These are phyloP conservation scores for Pseudococcus jackbeardsleyi DNA, from an alignment of 2,888 invertebrate species.

Conservation along the genomic window DNA sequence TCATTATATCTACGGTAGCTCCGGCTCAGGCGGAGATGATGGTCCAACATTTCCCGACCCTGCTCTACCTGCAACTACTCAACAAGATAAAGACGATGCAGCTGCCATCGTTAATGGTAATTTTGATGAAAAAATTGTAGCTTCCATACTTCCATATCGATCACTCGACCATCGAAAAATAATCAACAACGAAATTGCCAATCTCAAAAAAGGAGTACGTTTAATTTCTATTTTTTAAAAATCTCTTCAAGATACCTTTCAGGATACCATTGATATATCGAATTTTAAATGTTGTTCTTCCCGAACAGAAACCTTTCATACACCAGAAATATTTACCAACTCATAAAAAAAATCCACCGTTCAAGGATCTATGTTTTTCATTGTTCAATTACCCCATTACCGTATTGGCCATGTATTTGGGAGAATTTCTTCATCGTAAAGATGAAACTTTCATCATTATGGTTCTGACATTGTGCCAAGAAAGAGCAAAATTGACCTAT, in stretches of 20 bases:
- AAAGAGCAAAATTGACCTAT: background rate
- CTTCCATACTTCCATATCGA: background rate
- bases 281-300: background rate
- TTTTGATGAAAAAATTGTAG: background rate
- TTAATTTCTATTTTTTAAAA: background rate
- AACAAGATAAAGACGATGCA: conserved; percentile 8
- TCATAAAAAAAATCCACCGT: background rate
- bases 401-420: background rate
- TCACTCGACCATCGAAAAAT: background rate
- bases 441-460: background rate
- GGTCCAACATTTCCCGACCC: background rate
- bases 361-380: background rate
- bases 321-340: background rate
- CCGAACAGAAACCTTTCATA: background rate
- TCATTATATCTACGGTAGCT: too few relatives aligned
- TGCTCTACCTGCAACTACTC: background rate
- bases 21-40: background rate
- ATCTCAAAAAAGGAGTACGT: background rate
- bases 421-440: background rate
- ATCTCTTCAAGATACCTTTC: too few relatives aligned
- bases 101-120: background rate
- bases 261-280: too few relatives aligned
- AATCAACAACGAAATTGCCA: background rate
- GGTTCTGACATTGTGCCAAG: background rate
- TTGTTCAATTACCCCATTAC: background rate